These are phyloP conservation scores for Psilopogon haemacephalus DNA, from an alignment of 2,113 vertebrate species.

Conservation along the genomic window DNA sequence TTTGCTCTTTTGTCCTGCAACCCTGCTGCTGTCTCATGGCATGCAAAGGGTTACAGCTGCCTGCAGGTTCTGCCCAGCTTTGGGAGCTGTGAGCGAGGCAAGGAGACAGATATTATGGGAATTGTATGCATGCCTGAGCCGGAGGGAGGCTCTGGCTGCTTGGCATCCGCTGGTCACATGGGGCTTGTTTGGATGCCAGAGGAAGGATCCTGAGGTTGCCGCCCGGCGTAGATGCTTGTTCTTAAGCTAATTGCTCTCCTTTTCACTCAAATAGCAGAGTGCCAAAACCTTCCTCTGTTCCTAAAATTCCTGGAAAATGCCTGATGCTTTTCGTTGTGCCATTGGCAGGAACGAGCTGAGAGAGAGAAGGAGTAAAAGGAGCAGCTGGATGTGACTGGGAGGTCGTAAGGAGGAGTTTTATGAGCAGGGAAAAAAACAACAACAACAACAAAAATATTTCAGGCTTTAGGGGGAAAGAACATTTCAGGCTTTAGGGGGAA, in stretches of 20 bases:
- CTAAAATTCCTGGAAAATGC: background rate
- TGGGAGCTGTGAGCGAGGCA: background rate
- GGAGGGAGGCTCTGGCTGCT: conserved; percentile 30
- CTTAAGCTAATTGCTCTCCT: conserved; percentile 7
- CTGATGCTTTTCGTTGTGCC: background rate
- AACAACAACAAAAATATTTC: no score
- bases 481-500: no score
- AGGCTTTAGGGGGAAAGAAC: no score
- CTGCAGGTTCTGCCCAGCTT: background rate
- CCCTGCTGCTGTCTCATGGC: background rate
- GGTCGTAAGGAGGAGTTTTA: background rate
- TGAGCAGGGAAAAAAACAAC: background rate
- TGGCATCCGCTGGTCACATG: conserved; percentile 14
- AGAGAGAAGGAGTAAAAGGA: background rate
- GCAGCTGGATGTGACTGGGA: background rate
- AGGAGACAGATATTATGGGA: conserved; percentile 33
- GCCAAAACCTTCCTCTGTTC: background rate
- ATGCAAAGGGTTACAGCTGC: background rate
- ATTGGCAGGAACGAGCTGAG: background rate
- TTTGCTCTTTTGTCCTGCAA: background rate
- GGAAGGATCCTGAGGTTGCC: conserved; percentile 14
- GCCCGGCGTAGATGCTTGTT: conserved; percentile 27
- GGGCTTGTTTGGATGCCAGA: background rate
- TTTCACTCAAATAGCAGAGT: background rate
- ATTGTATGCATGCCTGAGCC: conserved; percentile 47